Evolutionary conservation across 2,888 invertebrate species (phyloP).

Genomic region (Meteorus colon): DNA sequence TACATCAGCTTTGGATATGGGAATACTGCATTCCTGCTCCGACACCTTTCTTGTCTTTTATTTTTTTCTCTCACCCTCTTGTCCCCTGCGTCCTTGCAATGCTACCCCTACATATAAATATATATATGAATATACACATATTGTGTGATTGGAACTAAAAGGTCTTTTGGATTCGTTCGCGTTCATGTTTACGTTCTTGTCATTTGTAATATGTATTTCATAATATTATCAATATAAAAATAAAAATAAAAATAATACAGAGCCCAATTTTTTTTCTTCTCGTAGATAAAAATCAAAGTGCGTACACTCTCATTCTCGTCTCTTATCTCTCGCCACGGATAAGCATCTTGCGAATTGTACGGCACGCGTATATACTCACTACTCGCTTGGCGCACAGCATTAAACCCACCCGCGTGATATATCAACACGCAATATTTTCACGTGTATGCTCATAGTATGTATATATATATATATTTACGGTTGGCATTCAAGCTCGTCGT

Average conservation of each 20-base stretch:
- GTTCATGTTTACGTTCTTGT: too few species aligned
- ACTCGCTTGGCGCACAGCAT: constrained; percentile 38
- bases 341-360: constrained; percentile 49
- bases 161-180: too few species aligned
- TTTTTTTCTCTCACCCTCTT: constrained; percentile 36
- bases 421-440: constrained; percentile 37
- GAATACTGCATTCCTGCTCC: constrained; percentile 67
- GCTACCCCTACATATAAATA: not conserved
- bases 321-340: constrained; percentile 45
- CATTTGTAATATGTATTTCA: too few species aligned
- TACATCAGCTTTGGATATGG: constrained; percentile 69
- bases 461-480: not conserved
- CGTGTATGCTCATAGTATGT: not conserved
- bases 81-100: not conserved
- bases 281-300: constrained; percentile 14
- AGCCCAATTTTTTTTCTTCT: not conserved
- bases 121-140: too few species aligned
- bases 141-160: too few species aligned
- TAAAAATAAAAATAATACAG: not conserved
- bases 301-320: not conserved
- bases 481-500: constrained; percentile 21
- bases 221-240: too few species aligned
- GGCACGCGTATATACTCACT: constrained; percentile 38
- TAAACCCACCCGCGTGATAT: constrained; percentile 46
- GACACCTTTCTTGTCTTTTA: constrained; percentile 54